phyloP scores from a whole-genome alignment of 1,140 invertebrate genomes.

The Drosophila lacteicornis region DNA sequence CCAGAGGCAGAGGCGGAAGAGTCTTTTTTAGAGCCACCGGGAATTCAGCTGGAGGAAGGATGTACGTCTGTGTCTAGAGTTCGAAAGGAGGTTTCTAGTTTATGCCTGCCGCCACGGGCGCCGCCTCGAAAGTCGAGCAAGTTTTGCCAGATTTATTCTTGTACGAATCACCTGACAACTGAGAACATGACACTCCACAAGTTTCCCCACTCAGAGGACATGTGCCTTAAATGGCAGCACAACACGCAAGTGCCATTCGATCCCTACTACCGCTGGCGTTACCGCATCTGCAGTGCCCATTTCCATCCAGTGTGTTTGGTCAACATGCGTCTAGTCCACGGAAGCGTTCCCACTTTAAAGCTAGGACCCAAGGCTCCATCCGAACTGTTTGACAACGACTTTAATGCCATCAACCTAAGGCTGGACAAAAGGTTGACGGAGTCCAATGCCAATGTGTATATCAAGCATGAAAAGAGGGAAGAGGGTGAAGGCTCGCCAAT shows the following conservation, averaged over 20 bases:
- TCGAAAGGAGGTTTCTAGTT: conserved; percentile 4
- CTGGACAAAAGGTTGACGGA: conserved; percentile 40
- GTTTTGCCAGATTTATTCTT: conserved; percentile 67
- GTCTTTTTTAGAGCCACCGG: neutral
- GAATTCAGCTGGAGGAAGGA: neutral
- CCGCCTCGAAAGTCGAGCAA: conserved; percentile 69
- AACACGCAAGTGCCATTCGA: conserved; percentile 74
- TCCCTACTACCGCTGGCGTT: conserved; percentile 60
- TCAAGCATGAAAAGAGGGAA: conserved; percentile 24
- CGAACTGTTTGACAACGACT: conserved; percentile 62
- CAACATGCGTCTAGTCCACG: conserved; percentile 62
- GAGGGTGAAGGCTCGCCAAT: conserved; percentile 28
- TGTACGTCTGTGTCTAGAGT: neutral
- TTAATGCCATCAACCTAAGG: conserved; percentile 43
- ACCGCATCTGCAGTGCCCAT: conserved; percentile 76
- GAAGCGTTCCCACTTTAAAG: conserved; percentile 73
- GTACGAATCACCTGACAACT: conserved; percentile 63
- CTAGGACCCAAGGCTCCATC: conserved; percentile 62
- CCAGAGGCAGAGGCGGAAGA: conserved; percentile 34
- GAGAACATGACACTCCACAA: conserved; percentile 69
- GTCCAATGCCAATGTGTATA: conserved; percentile 1
- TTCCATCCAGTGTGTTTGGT: conserved; percentile 71
- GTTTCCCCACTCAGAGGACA: conserved; percentile 61
- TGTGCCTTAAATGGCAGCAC: conserved; percentile 74
- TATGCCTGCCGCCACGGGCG: conserved; percentile 42